Evolutionary conservation across 2,113 vertebrate genomes (phyloP).

Genomic region (Gnathonemus longibarbis): DNA sequence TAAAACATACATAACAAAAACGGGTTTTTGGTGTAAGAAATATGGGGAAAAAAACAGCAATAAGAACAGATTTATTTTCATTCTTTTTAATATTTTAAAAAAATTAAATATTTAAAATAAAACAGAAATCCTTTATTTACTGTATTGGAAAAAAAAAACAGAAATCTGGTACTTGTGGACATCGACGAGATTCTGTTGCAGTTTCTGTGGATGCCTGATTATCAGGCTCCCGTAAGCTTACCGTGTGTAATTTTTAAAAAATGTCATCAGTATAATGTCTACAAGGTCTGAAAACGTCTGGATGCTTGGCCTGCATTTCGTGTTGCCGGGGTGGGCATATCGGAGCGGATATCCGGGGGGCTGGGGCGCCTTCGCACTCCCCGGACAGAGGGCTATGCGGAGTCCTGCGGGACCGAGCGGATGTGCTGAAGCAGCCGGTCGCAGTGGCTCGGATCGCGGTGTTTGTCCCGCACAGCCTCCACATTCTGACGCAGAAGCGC

Average conservation of each 20-base stretch:
- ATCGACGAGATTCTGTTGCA: not conserved
- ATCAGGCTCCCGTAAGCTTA: not conserved
- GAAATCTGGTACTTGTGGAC: not conserved
- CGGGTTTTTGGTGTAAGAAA: not conserved
- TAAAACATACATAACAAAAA: not conserved
- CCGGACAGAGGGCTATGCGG: not conserved
- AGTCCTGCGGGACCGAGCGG: slow-evolving; percentile 28
- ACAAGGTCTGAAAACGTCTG: not conserved
- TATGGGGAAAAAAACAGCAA: not conserved
- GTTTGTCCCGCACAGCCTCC: slow-evolving; percentile 70
- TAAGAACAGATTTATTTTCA: not conserved
- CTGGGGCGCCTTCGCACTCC: not conserved
- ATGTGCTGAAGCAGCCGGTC: slow-evolving; percentile 73
- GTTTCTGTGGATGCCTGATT: not conserved
- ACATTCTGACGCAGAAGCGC: slow-evolving; percentile 61
- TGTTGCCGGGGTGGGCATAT: not conserved
- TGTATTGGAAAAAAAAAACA: not conserved
- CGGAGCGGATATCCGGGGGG: not conserved
- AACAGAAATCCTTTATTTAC: not conserved
- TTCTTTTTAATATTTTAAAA: not conserved
- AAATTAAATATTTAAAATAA: not conserved
- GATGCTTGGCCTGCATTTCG: not conserved
- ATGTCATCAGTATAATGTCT: not conserved
- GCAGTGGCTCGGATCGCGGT: slow-evolving; percentile 64
- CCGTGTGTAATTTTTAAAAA: not conserved